These are phyloP conservation scores for Cyphomyrus discorhynchus DNA, from an alignment of 2,113 vertebrate species.

Conservation along the genomic window DNA sequence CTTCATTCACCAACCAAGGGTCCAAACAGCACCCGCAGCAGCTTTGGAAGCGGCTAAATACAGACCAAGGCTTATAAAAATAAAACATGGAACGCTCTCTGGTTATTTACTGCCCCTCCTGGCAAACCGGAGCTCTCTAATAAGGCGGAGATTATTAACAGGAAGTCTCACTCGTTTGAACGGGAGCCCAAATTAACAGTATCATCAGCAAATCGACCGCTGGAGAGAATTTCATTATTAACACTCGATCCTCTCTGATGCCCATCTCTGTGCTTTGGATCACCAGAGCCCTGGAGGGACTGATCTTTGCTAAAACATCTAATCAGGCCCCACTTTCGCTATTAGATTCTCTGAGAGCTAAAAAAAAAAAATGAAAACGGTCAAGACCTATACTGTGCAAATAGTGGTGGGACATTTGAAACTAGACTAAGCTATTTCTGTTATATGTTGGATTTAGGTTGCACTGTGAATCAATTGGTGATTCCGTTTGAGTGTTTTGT, in stretches of 20 bases:
- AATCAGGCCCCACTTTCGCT: conserved; percentile 19
- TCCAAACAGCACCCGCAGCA: neutral
- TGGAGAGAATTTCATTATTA: conserved; percentile 36
- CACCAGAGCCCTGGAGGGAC: conserved; percentile 18
- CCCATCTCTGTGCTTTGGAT: conserved; percentile 21
- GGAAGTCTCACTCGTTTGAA: conserved; percentile 32
- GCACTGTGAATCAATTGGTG: neutral
- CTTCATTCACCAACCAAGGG: neutral
- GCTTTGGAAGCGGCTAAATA: neutral
- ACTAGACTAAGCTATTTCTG: neutral
- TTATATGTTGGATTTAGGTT: neutral
- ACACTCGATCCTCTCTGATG: neutral
- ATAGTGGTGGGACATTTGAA: neutral
- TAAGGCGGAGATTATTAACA: conserved; percentile 37
- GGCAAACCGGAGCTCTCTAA: conserved; percentile 30
- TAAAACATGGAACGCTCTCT: neutral
- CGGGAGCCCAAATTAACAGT: conserved; percentile 26
- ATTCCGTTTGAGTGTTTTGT: neutral
- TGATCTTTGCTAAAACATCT: conserved; percentile 35
- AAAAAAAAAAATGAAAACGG: neutral
- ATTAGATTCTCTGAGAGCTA: conserved; percentile 20
- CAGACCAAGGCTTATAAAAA: neutral
- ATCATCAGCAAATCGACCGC: conserved; percentile 32
- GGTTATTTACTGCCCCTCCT: neutral
- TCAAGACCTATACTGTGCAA: neutral